phyloP scores from a whole-genome alignment of 2,888 invertebrate genomes.

The Cryptus armator region DNA sequence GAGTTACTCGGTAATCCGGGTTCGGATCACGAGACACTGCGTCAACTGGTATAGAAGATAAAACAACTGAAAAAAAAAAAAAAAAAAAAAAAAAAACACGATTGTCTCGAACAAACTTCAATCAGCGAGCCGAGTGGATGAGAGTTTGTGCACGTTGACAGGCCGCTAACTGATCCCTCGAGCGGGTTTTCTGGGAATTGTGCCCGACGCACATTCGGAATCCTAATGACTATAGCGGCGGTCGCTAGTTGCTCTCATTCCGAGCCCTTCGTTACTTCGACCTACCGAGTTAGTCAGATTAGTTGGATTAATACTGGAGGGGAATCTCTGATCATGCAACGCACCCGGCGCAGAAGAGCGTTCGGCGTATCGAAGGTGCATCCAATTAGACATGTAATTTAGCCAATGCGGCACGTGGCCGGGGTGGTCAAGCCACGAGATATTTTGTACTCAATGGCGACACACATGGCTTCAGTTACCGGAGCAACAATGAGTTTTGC shows the following conservation, averaged over 20 bases:
- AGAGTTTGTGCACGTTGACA: conserved; percentile 61
- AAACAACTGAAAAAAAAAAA: not conserved
- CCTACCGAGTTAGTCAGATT: conserved; percentile 9
- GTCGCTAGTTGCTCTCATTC: conserved; percentile 5
- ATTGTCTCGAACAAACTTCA: conserved; percentile 63
- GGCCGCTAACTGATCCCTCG: conserved; percentile 64
- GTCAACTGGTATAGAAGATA: not conserved
- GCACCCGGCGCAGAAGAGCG: not conserved
- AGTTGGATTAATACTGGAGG: conserved; percentile 53
- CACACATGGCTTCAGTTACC: not conserved
- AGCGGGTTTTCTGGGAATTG: conserved; percentile 9
- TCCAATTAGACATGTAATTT: conserved; percentile 64
- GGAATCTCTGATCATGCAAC: conserved; percentile 59
- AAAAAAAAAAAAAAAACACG: conserved; percentile 6
- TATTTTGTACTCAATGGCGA: not conserved
- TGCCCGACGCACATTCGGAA: conserved; percentile 62
- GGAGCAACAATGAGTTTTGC: not conserved
- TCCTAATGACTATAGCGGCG: conserved; percentile 61
- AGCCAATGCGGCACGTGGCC: conserved; percentile 45
- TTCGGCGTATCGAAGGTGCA: conserved; percentile 40
- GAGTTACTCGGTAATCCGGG: conserved; percentile 24
- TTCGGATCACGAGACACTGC: not conserved
- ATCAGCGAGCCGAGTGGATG: conserved; percentile 44
- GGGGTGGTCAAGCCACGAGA: not conserved
- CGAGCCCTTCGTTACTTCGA: conserved; percentile 45